A percentile compares a stretch with the other conserved stretches of the same genome.
These are phyloP conservation scores for Cygnus atratus DNA, from an alignment of 2,113 vertebrate genomes.

Conservation along the genomic window DNA sequence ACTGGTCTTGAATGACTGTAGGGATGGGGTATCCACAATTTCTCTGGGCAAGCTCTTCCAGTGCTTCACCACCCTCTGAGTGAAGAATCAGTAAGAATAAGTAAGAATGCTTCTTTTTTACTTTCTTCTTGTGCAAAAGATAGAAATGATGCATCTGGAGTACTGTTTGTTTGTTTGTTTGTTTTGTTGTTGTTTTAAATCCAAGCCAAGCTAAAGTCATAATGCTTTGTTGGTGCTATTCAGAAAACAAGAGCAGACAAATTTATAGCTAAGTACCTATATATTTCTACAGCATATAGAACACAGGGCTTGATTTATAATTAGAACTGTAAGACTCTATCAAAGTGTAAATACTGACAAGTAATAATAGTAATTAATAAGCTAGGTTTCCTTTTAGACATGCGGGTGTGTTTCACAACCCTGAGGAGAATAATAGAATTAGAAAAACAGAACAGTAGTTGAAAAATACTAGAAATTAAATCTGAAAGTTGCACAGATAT, in stretches of 20 bases:
- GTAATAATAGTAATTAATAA: neutral
- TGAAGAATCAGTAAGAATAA: neutral
- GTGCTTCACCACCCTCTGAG: too few relatives aligned
- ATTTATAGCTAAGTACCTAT: neutral
- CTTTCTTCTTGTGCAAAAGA: neutral
- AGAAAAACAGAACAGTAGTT: neutral
- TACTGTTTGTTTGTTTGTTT: neutral
- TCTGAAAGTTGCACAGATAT: neutral
- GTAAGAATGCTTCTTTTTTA: neutral
- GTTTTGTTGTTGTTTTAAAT: neutral
- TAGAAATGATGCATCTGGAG: neutral
- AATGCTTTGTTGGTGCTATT: neutral
- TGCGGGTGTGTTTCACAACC: neutral
- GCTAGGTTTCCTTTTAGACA: neutral
- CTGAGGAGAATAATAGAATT: neutral
- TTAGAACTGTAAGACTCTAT: neutral
- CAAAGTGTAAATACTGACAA: neutral
- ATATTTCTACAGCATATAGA: neutral
- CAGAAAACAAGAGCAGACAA: neutral
- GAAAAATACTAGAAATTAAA: neutral
- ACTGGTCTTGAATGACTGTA: too few relatives aligned
- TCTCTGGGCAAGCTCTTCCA: too few relatives aligned
- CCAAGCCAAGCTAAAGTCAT: neutral
- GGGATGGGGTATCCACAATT: too few relatives aligned
- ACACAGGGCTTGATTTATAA: neutral